Base-by-base conservation (phyloP, 2,113 vertebrate species). In the Rhinoptilus africanus region DNA sequence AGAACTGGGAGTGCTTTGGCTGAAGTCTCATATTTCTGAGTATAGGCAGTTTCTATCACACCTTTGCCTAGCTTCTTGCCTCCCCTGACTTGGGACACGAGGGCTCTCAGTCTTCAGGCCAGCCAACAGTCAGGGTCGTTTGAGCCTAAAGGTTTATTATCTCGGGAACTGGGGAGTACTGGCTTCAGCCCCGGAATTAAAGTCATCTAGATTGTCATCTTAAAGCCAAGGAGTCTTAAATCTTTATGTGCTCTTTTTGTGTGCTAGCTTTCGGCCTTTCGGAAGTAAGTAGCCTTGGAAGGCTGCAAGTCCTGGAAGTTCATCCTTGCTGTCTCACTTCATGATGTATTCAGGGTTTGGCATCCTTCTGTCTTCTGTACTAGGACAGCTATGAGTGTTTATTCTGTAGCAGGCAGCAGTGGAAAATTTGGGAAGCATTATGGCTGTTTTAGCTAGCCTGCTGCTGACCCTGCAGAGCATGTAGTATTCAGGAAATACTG, bases 391-490 rank as follows among this genome's bases (percentile, higher is more conserved):
- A 7, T 64, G 60, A 30, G 37, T 87, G 22, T n/a, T 32, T 66
- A 24, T 82, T 78, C 77, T 37, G 50, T 77, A 92, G 89, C 81
- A 88, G 66, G 41, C 71, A 94, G 53, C 80, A 79, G 37, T 85
- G 45, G 63, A 92, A 92, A 85, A 80, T 68, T 73, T 85, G 53
- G 77, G 48, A 92, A 92, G 37, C 6, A 3, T 88, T 53, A 1
- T 47, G 59, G 57, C 39, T 92, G 48, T 64, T 94, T 30, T 47
- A 82, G 27, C 62, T 57, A 53, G n/a, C 34, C 39, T 85, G 57
- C 85, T 92, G 85, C 62, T 85, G 90, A 24, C 67, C 57, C 71
- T 63, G 50, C 53, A 43, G 84, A 72, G 57, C 23, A 2, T 8
- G 10, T 28, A 34, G n/a, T 67, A 23, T 17, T 92, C 4, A 11